Base-by-base conservation (phyloP, 2,888 invertebrate genomes). In the Ormyrus thymus region DNA sequence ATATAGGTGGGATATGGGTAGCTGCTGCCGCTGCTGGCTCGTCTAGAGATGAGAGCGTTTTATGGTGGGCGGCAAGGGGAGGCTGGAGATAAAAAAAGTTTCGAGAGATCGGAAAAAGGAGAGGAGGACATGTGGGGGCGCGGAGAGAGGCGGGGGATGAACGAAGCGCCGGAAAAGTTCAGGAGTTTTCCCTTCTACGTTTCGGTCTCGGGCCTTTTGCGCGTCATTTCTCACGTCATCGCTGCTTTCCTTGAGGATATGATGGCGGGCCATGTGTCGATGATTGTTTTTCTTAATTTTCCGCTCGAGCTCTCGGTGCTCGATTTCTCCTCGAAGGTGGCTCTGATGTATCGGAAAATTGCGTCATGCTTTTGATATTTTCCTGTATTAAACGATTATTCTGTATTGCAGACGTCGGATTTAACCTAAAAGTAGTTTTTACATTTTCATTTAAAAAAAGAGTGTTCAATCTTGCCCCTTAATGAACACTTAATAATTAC, bases 31-130 rank as follows among this genome's bases (percentile, higher is more conserved):
- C 7, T 48, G 11, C 51, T 43, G 46, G 11, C 58, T 68, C 58
- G 61, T 68, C 56, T 50, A 45, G 66, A 75, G 70, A 70, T 50
- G 71, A 64, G 71, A 65, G 70, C n/a, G 50, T 61, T 48, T 9
- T 46, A 43, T 46, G 48, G 11, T 53, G 10, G 13, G 29, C 15
- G 48, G 6, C 58, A 4, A 6, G 50, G 11, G 45, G 66, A 13
- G 46, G 29, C 43, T 50, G 65, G 72, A 73, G 74, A 78, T 78
- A 80, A 78, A 75, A 80, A 78, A 80, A 78, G 80, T 80, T 80
- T 80, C 66, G 75, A 74, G 70, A 75, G 77, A 77, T 76, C 73
- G 56, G 51, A 74, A 74, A 74, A 68, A 66, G 64, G 51, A 75
- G 11, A 51, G 75, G 74, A 56, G 13, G 79, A 81, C 79, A 76